Evolutionary conservation across 1,140 invertebrate species (phyloP).

Genomic region (Scylla paramamosain): DNA sequence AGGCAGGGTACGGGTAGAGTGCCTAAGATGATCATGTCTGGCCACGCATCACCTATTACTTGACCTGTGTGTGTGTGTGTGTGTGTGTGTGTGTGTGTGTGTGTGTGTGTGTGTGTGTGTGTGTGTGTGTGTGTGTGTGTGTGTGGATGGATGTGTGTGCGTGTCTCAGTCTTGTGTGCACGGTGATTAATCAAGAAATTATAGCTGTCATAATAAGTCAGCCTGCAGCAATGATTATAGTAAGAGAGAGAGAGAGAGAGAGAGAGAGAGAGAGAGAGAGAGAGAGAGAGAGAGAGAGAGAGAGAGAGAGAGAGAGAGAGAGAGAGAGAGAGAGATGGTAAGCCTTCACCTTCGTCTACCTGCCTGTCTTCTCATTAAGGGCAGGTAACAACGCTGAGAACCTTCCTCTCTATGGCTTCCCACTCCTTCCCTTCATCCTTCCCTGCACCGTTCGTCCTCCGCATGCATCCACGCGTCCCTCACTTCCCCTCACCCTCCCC

Average conservation of each 20-base stretch:
- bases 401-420: neutral
- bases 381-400: conserved; percentile 7
- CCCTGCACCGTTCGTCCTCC: neutral
- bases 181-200: conserved; percentile 1
- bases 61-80: neutral
- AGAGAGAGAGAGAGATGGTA: neutral
- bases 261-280: neutral
- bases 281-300: neutral
- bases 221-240: neutral
- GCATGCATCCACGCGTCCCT: neutral
- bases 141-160: neutral
- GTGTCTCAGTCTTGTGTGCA: neutral
- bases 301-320: neutral
- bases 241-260: neutral
- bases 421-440: neutral
- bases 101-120: too few relatives aligned
- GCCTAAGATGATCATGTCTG: neutral
- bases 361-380: neutral
- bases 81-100: too few relatives aligned
- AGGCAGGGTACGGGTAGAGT: neutral
- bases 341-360: neutral
- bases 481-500: neutral
- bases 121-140: neutral
- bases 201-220: neutral
- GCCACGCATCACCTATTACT: neutral